A percentile compares a stretch with the other conserved stretches of the same genome.
Evolutionary conservation across 2,888 invertebrate genomes (phyloP).

Genomic region (Tuberolachnus salignus): DNA sequence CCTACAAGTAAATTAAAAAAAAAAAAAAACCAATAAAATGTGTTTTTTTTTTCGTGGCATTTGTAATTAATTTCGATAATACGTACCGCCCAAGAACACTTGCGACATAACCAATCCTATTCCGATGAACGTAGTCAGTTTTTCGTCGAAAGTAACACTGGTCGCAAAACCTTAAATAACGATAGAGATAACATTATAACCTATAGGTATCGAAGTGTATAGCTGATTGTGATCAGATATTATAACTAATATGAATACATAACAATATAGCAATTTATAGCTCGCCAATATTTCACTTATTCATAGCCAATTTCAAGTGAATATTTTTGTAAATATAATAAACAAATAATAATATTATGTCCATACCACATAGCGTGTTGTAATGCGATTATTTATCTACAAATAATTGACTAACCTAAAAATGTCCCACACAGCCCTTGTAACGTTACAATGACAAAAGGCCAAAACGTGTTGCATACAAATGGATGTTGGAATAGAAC

Average conservation of each 20-base stretch:
- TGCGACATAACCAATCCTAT: slow-evolving; percentile 57
- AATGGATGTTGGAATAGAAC: slow-evolving; percentile 54
- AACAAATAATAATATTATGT: too few relatives aligned
- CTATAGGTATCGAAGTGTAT: neutral
- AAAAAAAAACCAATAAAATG: neutral
- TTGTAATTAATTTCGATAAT: neutral
- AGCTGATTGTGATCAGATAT: neutral
- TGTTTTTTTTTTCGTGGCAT: too few relatives aligned
- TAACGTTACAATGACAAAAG: slow-evolving; percentile 21
- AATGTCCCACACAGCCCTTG: slow-evolving; percentile 51
- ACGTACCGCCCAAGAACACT: slow-evolving; percentile 59
- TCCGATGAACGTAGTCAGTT: slow-evolving; percentile 57
- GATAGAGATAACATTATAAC: neutral
- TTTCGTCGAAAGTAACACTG: slow-evolving; percentile 53
- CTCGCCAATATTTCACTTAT: too few relatives aligned
- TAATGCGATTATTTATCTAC: neutral
- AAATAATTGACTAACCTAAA: slow-evolving; percentile 36
- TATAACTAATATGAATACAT: too few relatives aligned
- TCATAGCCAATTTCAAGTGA: neutral
- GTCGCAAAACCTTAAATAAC: slow-evolving; percentile 51
- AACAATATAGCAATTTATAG: too few relatives aligned
- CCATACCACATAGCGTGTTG: neutral
- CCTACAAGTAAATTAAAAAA: slow-evolving; percentile 58
- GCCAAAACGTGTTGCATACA: neutral
- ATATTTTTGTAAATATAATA: neutral